Evolutionary conservation across 2,797 vertebrate species (phyloP), one percentile per base, ranked within the genome.

Genomic region (Stomatorhinus walkeri): DNA sequence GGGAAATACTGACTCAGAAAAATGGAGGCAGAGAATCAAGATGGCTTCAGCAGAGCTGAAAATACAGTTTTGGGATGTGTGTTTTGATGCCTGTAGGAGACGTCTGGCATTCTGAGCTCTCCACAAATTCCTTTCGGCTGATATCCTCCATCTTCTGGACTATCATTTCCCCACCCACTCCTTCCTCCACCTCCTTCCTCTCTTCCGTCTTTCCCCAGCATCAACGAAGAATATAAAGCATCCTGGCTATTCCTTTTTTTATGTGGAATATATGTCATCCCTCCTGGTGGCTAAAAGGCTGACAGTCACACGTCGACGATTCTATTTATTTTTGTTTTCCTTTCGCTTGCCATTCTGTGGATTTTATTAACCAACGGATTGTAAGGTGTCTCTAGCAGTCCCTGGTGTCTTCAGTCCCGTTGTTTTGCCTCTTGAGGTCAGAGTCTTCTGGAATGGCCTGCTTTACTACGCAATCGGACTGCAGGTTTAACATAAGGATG

Each of bases 211-310:
- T 89, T 89, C 89, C 59, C 79, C 89, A 87, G 72, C 85, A 43
- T 90, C 54, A 84, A 79, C 83, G 52, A 43, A 91, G 92, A 91
- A 24, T 87, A 59, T 28, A 56, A 40, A 59, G 49, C 88, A 89
- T 91, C 46, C 7, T 89, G 88, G 90, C 89, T 88, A 56, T 56
- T 91, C 90, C 89, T 89, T 89, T 88, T 49, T 36, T n/a, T 54
- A 54, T 19, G 87, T 91, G 92, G 94, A 94, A 93, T 93, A 92
- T 19, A 2, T 88, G 49, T n/a, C 90, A 84, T 48, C 1, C 87
- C 64, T 85, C 61, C 48, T 43, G 48, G 22, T 52, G 0, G 8
- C 79, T 84, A 49, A 32, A 9, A 51, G 24, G 85, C 28, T 54
- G 28, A 59, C 52, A 19, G 85, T 8, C 14, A 24, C 51, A 59